Percentiles rank a stretch among this genome's conserved stretches.
These are phyloP conservation scores for Hyalella azteca DNA, from an alignment of 2,888 invertebrate species.

Conservation along the genomic window DNA sequence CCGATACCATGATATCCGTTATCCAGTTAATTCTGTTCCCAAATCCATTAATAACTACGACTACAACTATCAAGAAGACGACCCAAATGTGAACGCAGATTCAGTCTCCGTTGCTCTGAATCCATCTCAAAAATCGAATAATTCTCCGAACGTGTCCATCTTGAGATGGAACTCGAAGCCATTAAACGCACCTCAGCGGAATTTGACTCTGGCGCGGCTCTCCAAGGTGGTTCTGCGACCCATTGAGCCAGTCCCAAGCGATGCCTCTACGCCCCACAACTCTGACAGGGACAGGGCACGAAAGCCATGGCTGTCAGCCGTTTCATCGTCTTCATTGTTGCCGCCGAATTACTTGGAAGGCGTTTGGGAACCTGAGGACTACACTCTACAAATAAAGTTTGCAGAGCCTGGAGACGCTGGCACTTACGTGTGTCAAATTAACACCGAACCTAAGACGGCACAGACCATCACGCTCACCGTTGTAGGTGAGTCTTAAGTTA, in stretches of 20 bases:
- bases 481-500: slow-evolving; percentile 41
- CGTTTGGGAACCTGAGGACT: slow-evolving; percentile 51
- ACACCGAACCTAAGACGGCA: slow-evolving; percentile 47
- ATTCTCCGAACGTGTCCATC: neutral
- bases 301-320: neutral
- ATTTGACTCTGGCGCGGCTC: neutral
- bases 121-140: neutral
- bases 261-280: neutral
- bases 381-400: slow-evolving; percentile 52
- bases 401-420: slow-evolving; percentile 44
- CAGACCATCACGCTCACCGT: slow-evolving; percentile 42
- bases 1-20: no score
- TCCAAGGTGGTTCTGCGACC: slow-evolving; percentile 14
- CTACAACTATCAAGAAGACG: neutral
- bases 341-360: slow-evolving; percentile 48
- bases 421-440: slow-evolving; percentile 51
- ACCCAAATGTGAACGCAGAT: neutral
- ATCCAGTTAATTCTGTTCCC: no score
- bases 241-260: slow-evolving; percentile 5
- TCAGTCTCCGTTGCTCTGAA: neutral
- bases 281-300: neutral
- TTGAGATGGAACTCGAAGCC: neutral
- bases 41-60: neutral
- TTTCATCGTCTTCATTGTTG: slow-evolving; percentile 11
- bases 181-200: neutral